These are phyloP conservation scores for Nipponia nippon DNA, from an alignment of 2,113 vertebrate species.

Conservation along the genomic window DNA sequence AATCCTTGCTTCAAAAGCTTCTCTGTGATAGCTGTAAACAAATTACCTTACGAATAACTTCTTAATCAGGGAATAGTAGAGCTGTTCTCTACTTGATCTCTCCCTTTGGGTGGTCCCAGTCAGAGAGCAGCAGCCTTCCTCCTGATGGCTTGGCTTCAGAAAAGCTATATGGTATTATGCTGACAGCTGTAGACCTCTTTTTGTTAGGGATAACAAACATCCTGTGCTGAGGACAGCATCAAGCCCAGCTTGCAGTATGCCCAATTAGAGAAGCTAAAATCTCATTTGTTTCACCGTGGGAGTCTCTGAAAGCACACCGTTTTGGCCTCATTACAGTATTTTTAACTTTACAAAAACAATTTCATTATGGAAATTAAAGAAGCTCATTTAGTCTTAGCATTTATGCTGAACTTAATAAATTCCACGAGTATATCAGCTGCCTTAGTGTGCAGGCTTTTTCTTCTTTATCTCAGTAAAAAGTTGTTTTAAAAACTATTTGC, in stretches of 20 bases:
- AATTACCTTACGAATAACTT: conserved; percentile 79
- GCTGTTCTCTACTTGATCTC: conserved; percentile 73
- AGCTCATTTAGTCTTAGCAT: conserved; percentile 77
- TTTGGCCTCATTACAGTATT: conserved; percentile 86
- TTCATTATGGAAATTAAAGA: conserved; percentile 86
- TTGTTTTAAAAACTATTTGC: conserved; percentile 39
- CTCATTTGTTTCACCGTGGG: conserved; percentile 86
- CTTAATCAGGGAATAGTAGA: conserved; percentile 76
- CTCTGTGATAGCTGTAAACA: conserved; percentile 77
- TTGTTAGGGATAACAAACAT: conserved; percentile 82
- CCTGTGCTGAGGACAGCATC: conserved; percentile 77
- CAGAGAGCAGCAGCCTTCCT: conserved; percentile 66
- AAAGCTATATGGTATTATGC: conserved; percentile 69
- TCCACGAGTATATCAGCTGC: conserved; percentile 70
- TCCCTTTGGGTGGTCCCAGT: conserved; percentile 82
- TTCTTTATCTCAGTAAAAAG: conserved; percentile 64
- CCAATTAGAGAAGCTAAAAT: conserved; percentile 86
- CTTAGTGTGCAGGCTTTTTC: conserved; percentile 54
- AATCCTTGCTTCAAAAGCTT: conserved; percentile 67
- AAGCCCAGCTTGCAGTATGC: conserved; percentile 79
- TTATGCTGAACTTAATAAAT: conserved; percentile 77
- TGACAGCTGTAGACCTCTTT: conserved; percentile 84
- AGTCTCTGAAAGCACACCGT: conserved; percentile 80
- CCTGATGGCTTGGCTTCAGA: conserved; percentile 72
- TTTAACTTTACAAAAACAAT: conserved; percentile 87